A percentile compares a stretch with the other conserved stretches of the same genome.
Evolutionary conservation across 2,113 vertebrate species (phyloP).

Genomic region (Cnemophilus loriae): DNA sequence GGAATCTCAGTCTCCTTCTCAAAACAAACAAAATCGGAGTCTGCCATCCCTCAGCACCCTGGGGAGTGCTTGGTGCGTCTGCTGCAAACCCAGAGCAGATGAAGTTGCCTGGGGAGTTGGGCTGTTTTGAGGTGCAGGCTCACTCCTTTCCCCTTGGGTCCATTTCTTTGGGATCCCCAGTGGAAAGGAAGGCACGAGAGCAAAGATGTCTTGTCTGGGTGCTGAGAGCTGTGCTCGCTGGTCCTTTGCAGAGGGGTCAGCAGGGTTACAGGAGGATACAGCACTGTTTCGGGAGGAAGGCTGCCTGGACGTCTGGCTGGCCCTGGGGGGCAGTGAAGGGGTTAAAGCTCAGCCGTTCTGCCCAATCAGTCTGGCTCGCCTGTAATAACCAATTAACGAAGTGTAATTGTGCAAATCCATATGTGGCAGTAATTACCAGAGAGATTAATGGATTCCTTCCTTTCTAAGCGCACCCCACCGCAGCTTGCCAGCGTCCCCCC

Average conservation of each 20-base stretch:
- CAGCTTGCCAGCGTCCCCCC: background rate
- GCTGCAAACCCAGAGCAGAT: background rate
- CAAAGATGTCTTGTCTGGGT: background rate
- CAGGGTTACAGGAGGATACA: background rate
- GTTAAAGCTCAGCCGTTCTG: slow-evolving; percentile 30
- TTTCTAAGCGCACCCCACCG: background rate
- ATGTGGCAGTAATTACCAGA: slow-evolving; percentile 58
- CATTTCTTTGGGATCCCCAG: background rate
- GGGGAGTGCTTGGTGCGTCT: background rate
- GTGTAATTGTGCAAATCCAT: slow-evolving; percentile 64
- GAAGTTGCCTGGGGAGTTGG: background rate
- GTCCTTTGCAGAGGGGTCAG: background rate
- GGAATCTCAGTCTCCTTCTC: background rate
- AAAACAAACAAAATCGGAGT: slow-evolving; percentile 5
- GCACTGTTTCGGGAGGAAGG: background rate
- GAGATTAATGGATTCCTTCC: slow-evolving; percentile 66
- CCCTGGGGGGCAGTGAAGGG: background rate
- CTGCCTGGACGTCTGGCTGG: background rate
- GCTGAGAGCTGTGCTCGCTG: background rate
- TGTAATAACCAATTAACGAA: slow-evolving; percentile 58
- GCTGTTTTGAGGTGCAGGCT: background rate
- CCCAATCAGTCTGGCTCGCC: slow-evolving; percentile 32
- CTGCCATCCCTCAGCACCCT: background rate
- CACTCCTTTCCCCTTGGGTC: background rate
- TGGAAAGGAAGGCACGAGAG: background rate